Conservation (phyloP, 2,797 vertebrate genomes). For the Sebastes jordani region DNA sequence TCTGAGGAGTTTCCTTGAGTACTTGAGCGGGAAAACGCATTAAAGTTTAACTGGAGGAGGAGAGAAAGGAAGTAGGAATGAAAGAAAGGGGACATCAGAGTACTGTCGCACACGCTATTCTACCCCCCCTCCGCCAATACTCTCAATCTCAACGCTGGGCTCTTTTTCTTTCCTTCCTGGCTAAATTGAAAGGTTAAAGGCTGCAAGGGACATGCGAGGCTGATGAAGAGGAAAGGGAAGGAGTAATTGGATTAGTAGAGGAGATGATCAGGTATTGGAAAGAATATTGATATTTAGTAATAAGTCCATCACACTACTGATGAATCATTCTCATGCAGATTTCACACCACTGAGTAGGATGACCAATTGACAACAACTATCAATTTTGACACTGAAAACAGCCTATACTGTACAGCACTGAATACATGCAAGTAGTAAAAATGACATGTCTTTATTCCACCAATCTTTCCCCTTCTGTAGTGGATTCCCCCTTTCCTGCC, state of each 20-base stretch:
- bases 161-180: conserved; percentile 9
- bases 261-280: conserved; percentile 21
- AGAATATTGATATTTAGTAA: conserved; percentile 50
- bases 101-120: conserved; percentile 42
- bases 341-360: background rate
- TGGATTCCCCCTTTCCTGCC: conserved; percentile 29
- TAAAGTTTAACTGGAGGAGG: conserved; percentile 78
- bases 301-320: conserved; percentile 19
- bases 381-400: background rate
- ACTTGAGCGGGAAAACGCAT: conserved; percentile 78
- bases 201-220: background rate
- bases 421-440: conserved; percentile 29
- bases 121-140: background rate
- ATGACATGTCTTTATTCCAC: conserved; percentile 19
- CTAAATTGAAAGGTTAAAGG: conserved; percentile 14
- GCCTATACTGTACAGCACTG: background rate
- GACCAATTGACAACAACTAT: conserved; percentile 1
- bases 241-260: background rate
- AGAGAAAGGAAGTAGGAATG: conserved; percentile 41
- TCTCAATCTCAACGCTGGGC: background rate
- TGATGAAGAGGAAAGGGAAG: background rate
- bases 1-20: conserved; percentile 78
- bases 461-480: conserved; percentile 7
- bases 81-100: conserved; percentile 57
- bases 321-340: conserved; percentile 5